Evolutionary conservation across 2,797 vertebrate species (phyloP), one percentile per base, ranked within the genome.

Genomic region (Artibeus lituratus): DNA sequence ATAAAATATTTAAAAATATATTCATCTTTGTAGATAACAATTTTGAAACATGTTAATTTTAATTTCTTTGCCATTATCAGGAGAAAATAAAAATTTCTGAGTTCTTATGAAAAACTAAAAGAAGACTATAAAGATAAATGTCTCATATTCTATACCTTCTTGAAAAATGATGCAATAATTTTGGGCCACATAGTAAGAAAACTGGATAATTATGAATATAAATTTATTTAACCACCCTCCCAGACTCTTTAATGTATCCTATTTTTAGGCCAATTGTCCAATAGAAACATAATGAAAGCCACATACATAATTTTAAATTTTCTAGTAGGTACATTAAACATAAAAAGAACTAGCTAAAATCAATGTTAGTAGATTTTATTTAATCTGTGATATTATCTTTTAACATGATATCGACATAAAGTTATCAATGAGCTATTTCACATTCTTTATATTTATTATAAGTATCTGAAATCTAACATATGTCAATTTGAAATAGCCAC

Each of bases 1-100:
- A n/a, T n/a, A n/a, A n/a, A n/a, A n/a, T n/a, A n/a, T n/a, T n/a
- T n/a, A n/a, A n/a, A n/a, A n/a, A n/a, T n/a, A 19, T 42, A 55
- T 51, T 74, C 32, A 85, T 65, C 24, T 92, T 69, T 73, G 42
- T 1, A 42, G 73, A 91, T 87, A 90, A 92, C 16, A 39, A 72
- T 39, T 95, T 86, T 83, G 32, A 90, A 93, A n/a, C 39, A 70
- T 72, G 18, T 87, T 15, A 84, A 35, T 74, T 88, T 86, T 77
- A 77, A 92, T 53, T 12, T 85, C 42, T 78, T 67, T 87, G 29
- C 3, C 24, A 51, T 65, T 88, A 35, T 51, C 18, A 5, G 7
- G 3, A 67, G n/a, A 86, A 83, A 70, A 47, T 67, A 8, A 76
- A 90, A 88, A 85, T 62, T 44, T 78, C 15, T 47, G 10, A 84